A percentile compares a stretch with the other conserved stretches of the same genome.
Conservation (phyloP, 2,797 vertebrate genomes). For the Phrynocephalus vlangalii region DNA sequence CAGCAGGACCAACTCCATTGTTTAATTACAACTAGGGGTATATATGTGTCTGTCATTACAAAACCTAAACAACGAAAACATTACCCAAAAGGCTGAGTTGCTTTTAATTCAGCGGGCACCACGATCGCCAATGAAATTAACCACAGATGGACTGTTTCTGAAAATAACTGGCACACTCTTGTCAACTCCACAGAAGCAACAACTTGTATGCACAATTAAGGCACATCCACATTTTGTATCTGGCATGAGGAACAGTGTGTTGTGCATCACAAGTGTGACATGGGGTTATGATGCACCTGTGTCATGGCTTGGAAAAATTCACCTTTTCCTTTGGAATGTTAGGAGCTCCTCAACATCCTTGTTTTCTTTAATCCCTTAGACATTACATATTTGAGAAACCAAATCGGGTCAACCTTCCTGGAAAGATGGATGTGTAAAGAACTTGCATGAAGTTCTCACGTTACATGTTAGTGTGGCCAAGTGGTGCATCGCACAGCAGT, state of each 20-base stretch:
- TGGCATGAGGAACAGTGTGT: background rate
- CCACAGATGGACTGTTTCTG: conserved; percentile 39
- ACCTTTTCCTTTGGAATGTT: no score
- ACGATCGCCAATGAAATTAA: conserved; percentile 26
- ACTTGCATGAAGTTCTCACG: background rate
- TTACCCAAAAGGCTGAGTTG: background rate
- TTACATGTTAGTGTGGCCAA: background rate
- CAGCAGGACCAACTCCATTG: conserved; percentile 51
- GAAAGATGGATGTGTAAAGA: background rate
- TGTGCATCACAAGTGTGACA: background rate
- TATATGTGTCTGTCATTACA: conserved; percentile 63
- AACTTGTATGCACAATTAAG: background rate
- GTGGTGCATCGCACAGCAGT: background rate
- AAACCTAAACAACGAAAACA: conserved; percentile 38
- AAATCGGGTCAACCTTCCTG: background rate
- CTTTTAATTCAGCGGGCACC: conserved; percentile 40
- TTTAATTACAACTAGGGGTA: conserved; percentile 56
- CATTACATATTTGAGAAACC: background rate
- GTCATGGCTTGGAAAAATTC: no score
- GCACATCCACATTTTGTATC: background rate
- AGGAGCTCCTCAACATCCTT: no score
- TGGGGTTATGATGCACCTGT: no score
- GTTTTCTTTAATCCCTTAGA: background rate
- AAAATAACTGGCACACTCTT: conserved; percentile 55
- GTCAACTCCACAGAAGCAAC: conserved; percentile 58